These are phyloP conservation scores for Conger conger DNA, from an alignment of 2,113 vertebrate genomes.

Conservation along the genomic window DNA sequence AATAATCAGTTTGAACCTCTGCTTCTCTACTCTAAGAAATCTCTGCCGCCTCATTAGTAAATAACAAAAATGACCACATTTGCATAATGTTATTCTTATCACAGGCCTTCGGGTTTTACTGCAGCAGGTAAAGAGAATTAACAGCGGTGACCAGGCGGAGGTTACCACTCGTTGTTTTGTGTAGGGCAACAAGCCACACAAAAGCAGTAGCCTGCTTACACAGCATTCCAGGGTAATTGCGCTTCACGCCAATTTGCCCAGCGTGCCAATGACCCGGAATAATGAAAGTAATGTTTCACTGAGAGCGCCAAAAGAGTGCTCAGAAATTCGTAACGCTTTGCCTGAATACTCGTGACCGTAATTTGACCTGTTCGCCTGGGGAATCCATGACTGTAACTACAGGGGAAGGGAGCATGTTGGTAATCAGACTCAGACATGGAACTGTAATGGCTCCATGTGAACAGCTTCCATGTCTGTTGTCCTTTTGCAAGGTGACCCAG, in stretches of 20 bases:
- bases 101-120: neutral
- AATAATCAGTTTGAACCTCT: neutral
- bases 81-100: neutral
- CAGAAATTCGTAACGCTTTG: neutral
- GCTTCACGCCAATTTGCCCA: neutral
- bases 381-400: slow-evolving; percentile 1
- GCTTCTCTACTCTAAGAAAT: neutral
- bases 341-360: neutral
- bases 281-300: slow-evolving; percentile 5
- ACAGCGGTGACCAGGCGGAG: neutral
- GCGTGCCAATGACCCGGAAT: neutral
- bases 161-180: neutral
- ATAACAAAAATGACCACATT: neutral
- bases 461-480: neutral
- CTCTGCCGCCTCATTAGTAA: neutral
- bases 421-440: neutral
- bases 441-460: neutral
- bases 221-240: neutral
- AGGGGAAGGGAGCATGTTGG: neutral
- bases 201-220: neutral
- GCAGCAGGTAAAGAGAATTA: neutral
- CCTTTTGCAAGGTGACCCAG: neutral
- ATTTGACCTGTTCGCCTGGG: slow-evolving; percentile 1
- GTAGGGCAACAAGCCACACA: neutral
- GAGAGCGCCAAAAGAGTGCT: neutral